Base-by-base conservation (phyloP, 2,797 vertebrate species). In the Vespertilio murinus region DNA sequence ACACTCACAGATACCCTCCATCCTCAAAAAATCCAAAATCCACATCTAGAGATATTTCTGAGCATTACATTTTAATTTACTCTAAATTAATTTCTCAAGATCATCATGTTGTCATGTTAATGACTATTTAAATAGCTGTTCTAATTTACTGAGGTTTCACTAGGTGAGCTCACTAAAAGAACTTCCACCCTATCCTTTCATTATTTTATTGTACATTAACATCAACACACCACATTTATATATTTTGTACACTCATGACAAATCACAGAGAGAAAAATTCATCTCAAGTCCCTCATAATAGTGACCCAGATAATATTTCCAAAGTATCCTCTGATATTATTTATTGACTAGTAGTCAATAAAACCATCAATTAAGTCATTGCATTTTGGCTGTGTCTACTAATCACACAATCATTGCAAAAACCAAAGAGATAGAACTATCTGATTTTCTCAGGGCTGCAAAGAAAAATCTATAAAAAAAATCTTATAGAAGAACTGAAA, bases 1-100 rank as follows among this genome's bases (percentile, higher is more conserved):
- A 81, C 14, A 16, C 30, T 28, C 14, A 54, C 5, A 8, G 16
- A 42, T 6, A 35, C 28, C 11, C 64, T 93, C 47, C 25, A 49
- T 47, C 30, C 11, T 11, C 52, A 25, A 49, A 77, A 70, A 40
- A 85, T 33, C 13, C 28, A 77, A 70, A 40, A 85, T 33, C 13
- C 28, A 59, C 18, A 38, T 64, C 38, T n/a, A 73, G 16, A 89
- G 42, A 92, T 38, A 93, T 54, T 83, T 87, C 49, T 88, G 23
- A 17, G n/a, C 47, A 35, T 94, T 81, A 69, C 49, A 88, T 69
- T 95, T 86, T 59, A 91, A 93, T 74, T 78, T 93, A 69, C 30
- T 77, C 56, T 52, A 75, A 92, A 56, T 92, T 93, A 86, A 94
- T 91, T 94, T 93, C 75, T 81, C 71, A 59, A 88, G 91, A 83